Evolutionary conservation across 2,113 vertebrate species (phyloP), one percentile per base, ranked within the genome.

Genomic region (Okapia johnstoni): DNA sequence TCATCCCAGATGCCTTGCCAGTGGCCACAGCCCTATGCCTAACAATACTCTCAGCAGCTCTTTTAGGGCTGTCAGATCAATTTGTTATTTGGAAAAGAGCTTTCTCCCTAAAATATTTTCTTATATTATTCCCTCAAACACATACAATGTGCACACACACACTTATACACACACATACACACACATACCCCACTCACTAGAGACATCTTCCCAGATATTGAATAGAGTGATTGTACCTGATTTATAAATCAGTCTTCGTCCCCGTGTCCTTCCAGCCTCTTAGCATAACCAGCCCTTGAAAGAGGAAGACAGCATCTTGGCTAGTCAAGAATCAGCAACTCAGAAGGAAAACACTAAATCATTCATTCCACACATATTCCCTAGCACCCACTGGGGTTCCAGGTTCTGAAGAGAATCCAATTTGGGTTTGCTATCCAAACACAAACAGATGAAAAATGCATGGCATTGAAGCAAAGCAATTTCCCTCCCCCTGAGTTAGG

Each of bases 351-450:
- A 93, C 85, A 93, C 11, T 33, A 55, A 94, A 94, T 96, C 85
- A 73, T 90, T 96, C 88, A 96, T 73, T 95, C 57, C 30, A 92
- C 55, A 83, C n/a, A 46, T 66, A 90, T 54, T 95, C 95, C 58
- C 83, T 95, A 94, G 66, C 50, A 90, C 16, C 55, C 85, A 92
- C 43, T 85, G 88, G n/a, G 88, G 85, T 92, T 96, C 92, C 66
- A 81, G 60, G 33, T 28, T 48, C 93, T 94, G 76, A 97, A 92
- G 63, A 80, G 60, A 96, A 95, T 94, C 66, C 81, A 93, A 6
- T 79, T 89, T 36, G 76, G 55, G n/a, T 93, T 95, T 97, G 25
- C 36, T 86, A 30, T 96, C 96, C 88, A 96, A 96, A 98, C 70
- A 96, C 55, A 93, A 95, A 88, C 48, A 95, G 58, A 96, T 57